phyloP scores from a whole-genome alignment of 2,797 vertebrate genomes.

The Macropus fuliginosus region DNA sequence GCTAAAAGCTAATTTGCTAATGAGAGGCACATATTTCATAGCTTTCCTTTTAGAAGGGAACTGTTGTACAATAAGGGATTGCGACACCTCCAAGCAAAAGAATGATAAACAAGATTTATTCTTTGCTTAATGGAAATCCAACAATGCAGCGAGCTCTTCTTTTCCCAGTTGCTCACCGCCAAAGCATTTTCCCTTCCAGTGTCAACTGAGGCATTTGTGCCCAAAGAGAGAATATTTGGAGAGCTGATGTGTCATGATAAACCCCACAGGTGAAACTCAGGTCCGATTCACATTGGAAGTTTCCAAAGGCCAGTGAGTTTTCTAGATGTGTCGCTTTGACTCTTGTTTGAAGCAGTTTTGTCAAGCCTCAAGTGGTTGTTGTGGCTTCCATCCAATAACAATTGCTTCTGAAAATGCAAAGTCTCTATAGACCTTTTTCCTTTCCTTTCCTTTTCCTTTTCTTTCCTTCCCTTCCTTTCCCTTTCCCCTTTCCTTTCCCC shows the following conservation, averaged over 20 bases:
- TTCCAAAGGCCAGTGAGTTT: conserved; percentile 3
- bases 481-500: accelerated
- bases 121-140: neutral
- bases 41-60: conserved; percentile 47
- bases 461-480: neutral
- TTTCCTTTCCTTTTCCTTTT: too few relatives aligned
- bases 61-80: conserved; percentile 15
- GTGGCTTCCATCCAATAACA: neutral
- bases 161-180: neutral
- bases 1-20: conserved; percentile 63
- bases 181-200: neutral
- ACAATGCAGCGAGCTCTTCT: neutral
- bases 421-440: neutral
- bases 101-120: neutral
- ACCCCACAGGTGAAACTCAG: neutral
- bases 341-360: conserved; percentile 8
- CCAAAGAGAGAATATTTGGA: neutral
- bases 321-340: neutral
- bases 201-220: neutral
- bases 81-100: conserved; percentile 10
- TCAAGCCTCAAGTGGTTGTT: neutral
- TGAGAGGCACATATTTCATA: conserved; percentile 48
- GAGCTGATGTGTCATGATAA: neutral
- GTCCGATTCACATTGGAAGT: neutral
- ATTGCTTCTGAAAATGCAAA: neutral